phyloP scores from a whole-genome alignment of 2,888 invertebrate species.

The Aphidoletes aphidimyza region DNA sequence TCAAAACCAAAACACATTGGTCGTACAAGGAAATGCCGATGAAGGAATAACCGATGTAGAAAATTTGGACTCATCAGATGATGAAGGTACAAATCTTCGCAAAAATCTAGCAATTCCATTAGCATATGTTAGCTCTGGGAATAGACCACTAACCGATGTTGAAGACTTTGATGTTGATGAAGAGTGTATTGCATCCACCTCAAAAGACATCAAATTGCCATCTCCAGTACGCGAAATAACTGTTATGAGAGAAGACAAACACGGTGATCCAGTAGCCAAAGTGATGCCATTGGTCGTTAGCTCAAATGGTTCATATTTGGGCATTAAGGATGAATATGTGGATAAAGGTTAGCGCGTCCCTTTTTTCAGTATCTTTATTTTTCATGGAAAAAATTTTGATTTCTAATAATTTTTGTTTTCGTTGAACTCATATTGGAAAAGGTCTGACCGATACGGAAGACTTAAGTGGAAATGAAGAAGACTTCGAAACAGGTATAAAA shows the following conservation, averaged over 20 bases:
- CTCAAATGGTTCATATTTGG: slow-evolving; percentile 62
- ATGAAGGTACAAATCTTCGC: slow-evolving; percentile 58
- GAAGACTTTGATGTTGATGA: slow-evolving; percentile 63
- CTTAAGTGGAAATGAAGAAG: slow-evolving; percentile 65
- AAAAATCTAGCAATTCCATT: slow-evolving; percentile 63
- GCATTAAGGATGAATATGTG: slow-evolving; percentile 61
- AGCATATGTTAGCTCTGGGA: slow-evolving; percentile 59
- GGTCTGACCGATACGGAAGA: slow-evolving; percentile 65
- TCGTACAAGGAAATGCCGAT: slow-evolving; percentile 58
- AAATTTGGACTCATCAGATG: slow-evolving; percentile 64
- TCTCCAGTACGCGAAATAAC: slow-evolving; percentile 67
- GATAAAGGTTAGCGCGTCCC: slow-evolving; percentile 57
- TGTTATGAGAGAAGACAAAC: slow-evolving; percentile 65
- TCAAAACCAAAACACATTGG: slow-evolving; percentile 58
- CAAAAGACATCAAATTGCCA: slow-evolving; percentile 63
- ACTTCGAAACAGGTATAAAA: slow-evolving; percentile 56
- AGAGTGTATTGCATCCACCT: slow-evolving; percentile 56
- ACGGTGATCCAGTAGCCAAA: slow-evolving; percentile 66
- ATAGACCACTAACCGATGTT: slow-evolving; percentile 65
- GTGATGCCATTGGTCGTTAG: slow-evolving; percentile 66
- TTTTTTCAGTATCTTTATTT: no score
- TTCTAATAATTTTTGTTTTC: background rate
- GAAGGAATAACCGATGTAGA: slow-evolving; percentile 68
- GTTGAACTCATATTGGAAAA: background rate
- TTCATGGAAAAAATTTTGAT: background rate